phyloP scores from a whole-genome alignment of 35 echinoderm and acorn worm species.

The Ophioderma brevispina region DNA sequence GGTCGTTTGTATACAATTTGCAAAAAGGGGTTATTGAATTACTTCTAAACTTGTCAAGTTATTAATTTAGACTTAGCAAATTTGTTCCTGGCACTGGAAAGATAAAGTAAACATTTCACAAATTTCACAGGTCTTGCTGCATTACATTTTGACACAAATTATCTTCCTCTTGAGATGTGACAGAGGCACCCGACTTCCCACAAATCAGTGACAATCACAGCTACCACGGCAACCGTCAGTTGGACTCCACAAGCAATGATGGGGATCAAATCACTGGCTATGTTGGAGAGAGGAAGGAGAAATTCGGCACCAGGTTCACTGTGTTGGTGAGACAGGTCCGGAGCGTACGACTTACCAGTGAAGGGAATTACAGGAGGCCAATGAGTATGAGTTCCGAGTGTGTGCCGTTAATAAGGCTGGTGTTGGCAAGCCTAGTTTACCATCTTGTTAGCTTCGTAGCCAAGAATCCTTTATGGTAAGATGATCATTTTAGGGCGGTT shows the following conservation, averaged over 20 bases:
- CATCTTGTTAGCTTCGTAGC: conserved; percentile 43
- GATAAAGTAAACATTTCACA: no score
- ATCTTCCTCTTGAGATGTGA: conserved; percentile 46
- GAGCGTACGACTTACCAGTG: conserved; percentile 25
- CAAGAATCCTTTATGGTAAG: conserved; percentile 63
- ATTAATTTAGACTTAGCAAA: no score
- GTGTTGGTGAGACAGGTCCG: conserved; percentile 29
- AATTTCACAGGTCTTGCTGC: no score
- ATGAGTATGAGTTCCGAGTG: conserved; percentile 72
- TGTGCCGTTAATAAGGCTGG: conserved; percentile 78
- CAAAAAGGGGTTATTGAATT: no score
- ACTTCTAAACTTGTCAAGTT: no score
- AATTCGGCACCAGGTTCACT: conserved; percentile 37
- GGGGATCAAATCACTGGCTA: conserved; percentile 73
- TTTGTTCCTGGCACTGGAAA: no score
- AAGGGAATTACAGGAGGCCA: conserved; percentile 35
- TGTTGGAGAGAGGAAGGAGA: conserved; percentile 69
- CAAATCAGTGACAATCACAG: conserved; percentile 55
- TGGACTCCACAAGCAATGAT: conserved; percentile 64
- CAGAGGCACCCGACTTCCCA: conserved; percentile 53
- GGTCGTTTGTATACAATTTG: no score
- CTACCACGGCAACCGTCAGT: conserved; percentile 24
- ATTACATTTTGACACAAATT: neutral
- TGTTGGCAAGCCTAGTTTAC: conserved; percentile 51
- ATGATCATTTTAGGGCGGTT: no score